phyloP scores from a whole-genome alignment of 23 tunicate genomes.

The Halocynthia roretzi region DNA sequence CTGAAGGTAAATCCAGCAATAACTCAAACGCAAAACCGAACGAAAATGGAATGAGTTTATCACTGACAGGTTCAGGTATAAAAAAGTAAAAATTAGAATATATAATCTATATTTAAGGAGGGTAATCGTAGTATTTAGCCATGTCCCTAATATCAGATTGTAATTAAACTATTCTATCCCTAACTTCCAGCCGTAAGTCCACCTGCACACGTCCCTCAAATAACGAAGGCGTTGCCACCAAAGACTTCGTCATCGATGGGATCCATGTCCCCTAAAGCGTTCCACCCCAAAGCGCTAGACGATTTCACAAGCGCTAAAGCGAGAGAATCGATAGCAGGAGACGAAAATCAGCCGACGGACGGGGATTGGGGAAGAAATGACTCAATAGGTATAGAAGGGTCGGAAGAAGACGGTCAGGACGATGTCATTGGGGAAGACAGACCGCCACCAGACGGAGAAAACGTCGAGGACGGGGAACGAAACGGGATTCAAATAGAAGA shows the following conservation, averaged over 20 bases:
- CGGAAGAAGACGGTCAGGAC: slow-evolving; percentile 12
- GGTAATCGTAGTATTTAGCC: too few relatives aligned
- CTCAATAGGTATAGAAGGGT: slow-evolving; percentile 16
- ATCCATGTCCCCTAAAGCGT: too few relatives aligned
- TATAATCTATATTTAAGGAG: too few relatives aligned
- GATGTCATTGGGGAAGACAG: slow-evolving; percentile 17
- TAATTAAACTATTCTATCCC: too few relatives aligned
- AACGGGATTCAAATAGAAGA: too few relatives aligned
- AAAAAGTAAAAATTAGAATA: too few relatives aligned
- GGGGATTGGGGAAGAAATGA: slow-evolving; percentile 39
- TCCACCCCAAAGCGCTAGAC: slow-evolving; percentile 22
- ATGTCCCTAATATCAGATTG: too few relatives aligned
- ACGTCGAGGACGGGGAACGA: slow-evolving; percentile 7
- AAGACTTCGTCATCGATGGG: too few relatives aligned
- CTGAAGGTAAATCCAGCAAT: background rate
- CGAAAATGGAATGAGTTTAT: slow-evolving; percentile 12
- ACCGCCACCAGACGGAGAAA: slow-evolving; percentile 44
- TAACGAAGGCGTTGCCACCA: too few relatives aligned
- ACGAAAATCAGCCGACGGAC: slow-evolving; percentile 7
- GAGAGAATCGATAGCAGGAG: slow-evolving; percentile 3
- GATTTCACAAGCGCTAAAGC: slow-evolving; percentile 34
- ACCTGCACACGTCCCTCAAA: too few relatives aligned
- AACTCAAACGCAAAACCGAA: slow-evolving; percentile 8
- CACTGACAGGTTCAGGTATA: slow-evolving; percentile 21
- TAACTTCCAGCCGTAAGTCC: too few relatives aligned